Evolutionary conservation across 2,888 invertebrate species (phyloP).

Genomic region (Hylaea fasciaria): DNA sequence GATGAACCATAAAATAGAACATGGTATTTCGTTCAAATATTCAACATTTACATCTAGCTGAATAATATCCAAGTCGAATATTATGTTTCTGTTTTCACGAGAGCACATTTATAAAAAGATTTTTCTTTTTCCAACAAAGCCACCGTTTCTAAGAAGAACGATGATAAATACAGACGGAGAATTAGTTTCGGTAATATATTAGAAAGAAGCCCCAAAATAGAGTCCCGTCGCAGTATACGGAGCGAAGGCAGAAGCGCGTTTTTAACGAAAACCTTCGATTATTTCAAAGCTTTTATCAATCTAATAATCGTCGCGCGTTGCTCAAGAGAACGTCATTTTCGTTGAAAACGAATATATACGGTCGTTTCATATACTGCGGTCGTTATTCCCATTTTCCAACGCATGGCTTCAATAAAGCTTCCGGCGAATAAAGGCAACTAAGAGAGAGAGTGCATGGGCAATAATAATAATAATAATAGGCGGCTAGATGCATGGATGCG

Average conservation of each 20-base stretch:
- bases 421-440: not conserved
- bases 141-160: conserved; percentile 73
- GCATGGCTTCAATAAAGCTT: conserved; percentile 27
- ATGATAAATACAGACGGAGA: conserved; percentile 53
- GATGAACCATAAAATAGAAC: too few species aligned
- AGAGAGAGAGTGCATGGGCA: conserved; percentile 8
- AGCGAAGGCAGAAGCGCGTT: not conserved
- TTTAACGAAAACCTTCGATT: not conserved
- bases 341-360: not conserved
- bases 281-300: not conserved
- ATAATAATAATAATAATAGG: conserved; percentile 1
- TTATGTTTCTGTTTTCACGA: not conserved
- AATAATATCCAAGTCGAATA: too few species aligned
- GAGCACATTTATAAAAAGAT: conserved; percentile 11
- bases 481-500: conserved; percentile 16
- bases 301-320: not conserved
- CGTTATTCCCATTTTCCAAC: not conserved
- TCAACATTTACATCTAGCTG: too few species aligned
- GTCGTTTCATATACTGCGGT: conserved; percentile 1
- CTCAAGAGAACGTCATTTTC: not conserved
- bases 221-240: conserved; percentile 26
- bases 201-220: conserved; percentile 39
- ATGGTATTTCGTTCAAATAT: too few species aligned
- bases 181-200: conserved; percentile 57
- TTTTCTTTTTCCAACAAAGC: conserved; percentile 65